Evolutionary conservation across 2,888 invertebrate genomes (phyloP).

Genomic region (Norana najaformis): DNA sequence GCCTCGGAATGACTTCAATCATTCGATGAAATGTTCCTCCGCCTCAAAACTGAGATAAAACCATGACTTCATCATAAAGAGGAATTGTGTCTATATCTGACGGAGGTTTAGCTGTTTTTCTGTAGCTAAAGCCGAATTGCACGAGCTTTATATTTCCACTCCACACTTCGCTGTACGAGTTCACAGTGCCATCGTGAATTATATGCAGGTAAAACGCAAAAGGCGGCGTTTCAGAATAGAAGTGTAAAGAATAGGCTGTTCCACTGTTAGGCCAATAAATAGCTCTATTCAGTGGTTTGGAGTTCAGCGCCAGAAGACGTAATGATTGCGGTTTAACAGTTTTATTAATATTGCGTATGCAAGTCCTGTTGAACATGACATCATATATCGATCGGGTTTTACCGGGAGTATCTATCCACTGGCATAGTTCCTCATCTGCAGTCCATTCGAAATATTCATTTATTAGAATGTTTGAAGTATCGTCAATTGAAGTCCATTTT

Average conservation of each 20-base stretch:
- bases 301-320: constrained; percentile 37
- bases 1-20: constrained; percentile 33
- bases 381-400: constrained; percentile 41
- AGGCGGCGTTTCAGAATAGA: constrained; percentile 38
- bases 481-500: constrained; percentile 35
- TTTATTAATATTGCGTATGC: constrained; percentile 28
- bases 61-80: constrained; percentile 33
- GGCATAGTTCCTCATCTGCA: constrained; percentile 36
- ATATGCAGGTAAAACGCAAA: constrained; percentile 41
- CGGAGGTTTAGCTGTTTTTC: constrained; percentile 8
- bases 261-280: constrained; percentile 43
- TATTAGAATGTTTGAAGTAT: constrained; percentile 36
- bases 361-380: constrained; percentile 41
- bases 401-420: constrained; percentile 38
- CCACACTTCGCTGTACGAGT: constrained; percentile 39
- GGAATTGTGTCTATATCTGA: background rate
- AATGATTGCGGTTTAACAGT: constrained; percentile 30
- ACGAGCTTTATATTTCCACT: constrained; percentile 39
- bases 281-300: constrained; percentile 39
- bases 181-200: constrained; percentile 39
- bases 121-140: constrained; percentile 41
- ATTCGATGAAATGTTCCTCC: constrained; percentile 31
- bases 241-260: constrained; percentile 36
- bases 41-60: constrained; percentile 35
- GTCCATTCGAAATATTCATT: constrained; percentile 41